Evolutionary conservation across 2,113 vertebrate species (phyloP).

Genomic region (Egretta garzetta): DNA sequence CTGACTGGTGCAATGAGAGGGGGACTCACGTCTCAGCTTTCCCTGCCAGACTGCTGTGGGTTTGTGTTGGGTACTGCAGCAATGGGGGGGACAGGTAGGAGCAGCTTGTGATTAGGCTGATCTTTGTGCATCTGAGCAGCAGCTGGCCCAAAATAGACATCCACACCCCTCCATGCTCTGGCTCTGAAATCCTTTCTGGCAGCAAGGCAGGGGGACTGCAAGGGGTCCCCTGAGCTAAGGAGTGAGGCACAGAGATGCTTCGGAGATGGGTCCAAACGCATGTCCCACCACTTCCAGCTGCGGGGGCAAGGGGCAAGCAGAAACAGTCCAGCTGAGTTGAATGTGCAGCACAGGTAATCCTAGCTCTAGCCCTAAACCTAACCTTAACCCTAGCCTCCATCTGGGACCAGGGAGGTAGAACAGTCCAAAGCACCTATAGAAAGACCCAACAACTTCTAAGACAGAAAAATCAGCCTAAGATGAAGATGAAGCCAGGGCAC

Average conservation of each 20-base stretch:
- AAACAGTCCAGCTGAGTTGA: not conserved
- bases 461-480: not conserved
- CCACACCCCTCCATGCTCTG: not conserved
- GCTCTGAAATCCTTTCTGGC: not conserved
- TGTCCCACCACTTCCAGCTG: accelerated
- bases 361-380: not conserved
- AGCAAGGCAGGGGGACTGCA: not conserved
- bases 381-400: not conserved
- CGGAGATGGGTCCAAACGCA: accelerated
- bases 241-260: not conserved
- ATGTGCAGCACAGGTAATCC: not conserved
- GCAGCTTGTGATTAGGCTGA: accelerated
- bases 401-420: not conserved
- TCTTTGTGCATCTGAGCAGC: not conserved
- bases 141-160: not conserved
- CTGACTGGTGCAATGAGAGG: not conserved
- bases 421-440: not conserved
- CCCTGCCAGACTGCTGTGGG: not conserved
- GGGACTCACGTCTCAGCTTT: not conserved
- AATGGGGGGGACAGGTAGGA: not conserved
- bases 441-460: not conserved
- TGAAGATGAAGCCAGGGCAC: not conserved
- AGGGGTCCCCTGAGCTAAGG: not conserved
- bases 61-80: accelerated
- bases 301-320: not conserved